Evolutionary conservation across 1,140 invertebrate genomes (phyloP).

Genomic region (Drosophila kohkoa): DNA sequence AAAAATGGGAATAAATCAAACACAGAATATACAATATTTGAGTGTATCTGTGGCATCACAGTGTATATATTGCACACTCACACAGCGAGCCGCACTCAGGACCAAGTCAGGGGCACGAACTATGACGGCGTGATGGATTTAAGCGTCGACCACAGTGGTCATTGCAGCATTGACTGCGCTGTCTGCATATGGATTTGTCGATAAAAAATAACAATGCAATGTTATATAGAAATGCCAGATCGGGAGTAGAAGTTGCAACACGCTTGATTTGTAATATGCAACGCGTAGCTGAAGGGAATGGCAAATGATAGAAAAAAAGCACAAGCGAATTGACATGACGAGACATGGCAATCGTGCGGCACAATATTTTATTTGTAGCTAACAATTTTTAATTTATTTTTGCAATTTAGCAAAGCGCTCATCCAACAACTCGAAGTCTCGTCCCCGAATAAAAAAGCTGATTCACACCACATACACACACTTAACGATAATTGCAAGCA

Average conservation of each 20-base stretch:
- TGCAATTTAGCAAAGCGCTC: conserved; percentile 14
- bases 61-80: neutral
- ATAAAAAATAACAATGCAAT: conserved; percentile 56
- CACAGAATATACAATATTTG: conserved; percentile 18
- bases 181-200: conserved; percentile 57
- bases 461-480: conserved; percentile 46
- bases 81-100: neutral
- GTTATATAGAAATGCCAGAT: conserved; percentile 17
- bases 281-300: conserved; percentile 20
- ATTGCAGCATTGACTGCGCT: conserved; percentile 12
- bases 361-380: conserved; percentile 53
- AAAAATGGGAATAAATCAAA: conserved; percentile 26
- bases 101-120: conserved; percentile 13
- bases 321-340: conserved; percentile 59
- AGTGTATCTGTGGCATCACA: conserved; percentile 37
- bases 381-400: conserved; percentile 49
- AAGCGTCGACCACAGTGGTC: conserved; percentile 43
- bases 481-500: conserved; percentile 77
- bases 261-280: conserved; percentile 57
- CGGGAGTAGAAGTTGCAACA: conserved; percentile 28
- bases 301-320: neutral
- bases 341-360: conserved; percentile 65
- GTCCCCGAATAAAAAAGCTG: conserved; percentile 10
- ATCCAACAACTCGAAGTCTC: neutral
- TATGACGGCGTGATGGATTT: conserved; percentile 55